phyloP scores from a whole-genome alignment of 2,113 vertebrate species.

The Pyxicephalus adspersus region DNA sequence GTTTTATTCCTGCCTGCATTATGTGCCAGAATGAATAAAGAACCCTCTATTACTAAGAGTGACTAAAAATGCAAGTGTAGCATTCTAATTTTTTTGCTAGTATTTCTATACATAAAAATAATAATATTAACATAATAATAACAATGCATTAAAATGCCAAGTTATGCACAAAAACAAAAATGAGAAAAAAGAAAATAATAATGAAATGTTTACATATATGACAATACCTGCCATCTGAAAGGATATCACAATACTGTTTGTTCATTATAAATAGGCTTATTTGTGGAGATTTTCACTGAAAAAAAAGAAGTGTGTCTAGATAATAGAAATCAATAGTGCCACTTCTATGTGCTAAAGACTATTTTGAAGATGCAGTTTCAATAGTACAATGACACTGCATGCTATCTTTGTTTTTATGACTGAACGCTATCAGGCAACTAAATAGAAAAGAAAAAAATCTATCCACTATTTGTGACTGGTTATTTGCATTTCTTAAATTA shows the following conservation, averaged over 20 bases:
- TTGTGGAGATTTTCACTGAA: slow-evolving; percentile 21
- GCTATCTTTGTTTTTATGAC: slow-evolving; percentile 47
- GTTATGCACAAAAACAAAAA: too few species aligned
- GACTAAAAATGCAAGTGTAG: slow-evolving; percentile 10
- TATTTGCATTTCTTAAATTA: slow-evolving; percentile 47
- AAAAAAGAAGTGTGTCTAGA: slow-evolving; percentile 19
- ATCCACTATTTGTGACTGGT: slow-evolving; percentile 6
- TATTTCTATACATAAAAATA: not conserved
- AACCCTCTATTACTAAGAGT: slow-evolving; percentile 29
- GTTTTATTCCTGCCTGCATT: slow-evolving; percentile 46
- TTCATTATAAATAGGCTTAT: slow-evolving; percentile 12
- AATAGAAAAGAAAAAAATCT: slow-evolving; percentile 25
- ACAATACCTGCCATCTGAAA: too few species aligned
- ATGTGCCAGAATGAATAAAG: slow-evolving; percentile 46
- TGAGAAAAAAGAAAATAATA: too few species aligned
- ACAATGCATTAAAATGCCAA: too few species aligned
- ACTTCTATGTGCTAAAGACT: slow-evolving; percentile 41
- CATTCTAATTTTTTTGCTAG: not conserved
- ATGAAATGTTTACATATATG: too few species aligned
- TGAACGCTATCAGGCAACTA: slow-evolving; percentile 29
- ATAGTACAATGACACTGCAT: slow-evolving; percentile 42
- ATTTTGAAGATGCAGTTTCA: slow-evolving; percentile 40
- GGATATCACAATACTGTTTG: not conserved
- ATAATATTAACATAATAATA: too few species aligned
- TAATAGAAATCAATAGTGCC: slow-evolving; percentile 49